Evolutionary conservation across 2,888 invertebrate genomes (phyloP), one percentile per base, ranked within the genome.

Genomic region (Drosophila monieri): DNA sequence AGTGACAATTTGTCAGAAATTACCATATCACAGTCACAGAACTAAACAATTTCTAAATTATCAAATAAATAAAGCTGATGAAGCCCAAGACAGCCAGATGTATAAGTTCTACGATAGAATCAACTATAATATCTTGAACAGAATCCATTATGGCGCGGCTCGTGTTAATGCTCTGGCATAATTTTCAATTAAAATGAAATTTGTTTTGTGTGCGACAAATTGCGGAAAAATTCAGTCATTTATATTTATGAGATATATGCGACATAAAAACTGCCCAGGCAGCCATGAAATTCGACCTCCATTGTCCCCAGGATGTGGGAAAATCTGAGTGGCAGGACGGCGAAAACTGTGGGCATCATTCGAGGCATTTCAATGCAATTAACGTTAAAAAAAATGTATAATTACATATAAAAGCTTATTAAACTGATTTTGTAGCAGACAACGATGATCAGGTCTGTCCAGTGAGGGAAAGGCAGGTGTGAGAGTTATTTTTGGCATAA

Each of bases 101-200:
- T 27, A 27, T 27, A 35, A 35, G 14, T 35, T 35, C 35, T 35
- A 35, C 35, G 6, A 35, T 35, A 35, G 14, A 49, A 21, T 3
- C 37, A 12, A 39, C 15, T 32, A 48, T 30, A 15, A 32, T 18
- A 30, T 30, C 18, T 15, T 18, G 10, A 12, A 41, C 44, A 46
- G 62, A 64, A 62, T 62, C 35, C 77, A 79, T 81, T 73, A 81
- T 81, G 73, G 71, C 71, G 54, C 64, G 76, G 69, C 78, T 83
- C 83, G 83, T 85, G 77, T 76, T 80, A 81, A 73, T 83, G 85
- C 81, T 76, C 55, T 58, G 69, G 80, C 85, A 83, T 83, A 80
- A 85, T 83, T 83, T 83, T 85, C 85, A 83, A 83, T 83, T 83
- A 85, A 85, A 83, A 80, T 80, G 64, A 85, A 83, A 83, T 85